A percentile compares a stretch with the other conserved stretches of the same genome.
phyloP scores from a whole-genome alignment of 2,113 vertebrate species.

The Chroicocephalus ridibundus region DNA sequence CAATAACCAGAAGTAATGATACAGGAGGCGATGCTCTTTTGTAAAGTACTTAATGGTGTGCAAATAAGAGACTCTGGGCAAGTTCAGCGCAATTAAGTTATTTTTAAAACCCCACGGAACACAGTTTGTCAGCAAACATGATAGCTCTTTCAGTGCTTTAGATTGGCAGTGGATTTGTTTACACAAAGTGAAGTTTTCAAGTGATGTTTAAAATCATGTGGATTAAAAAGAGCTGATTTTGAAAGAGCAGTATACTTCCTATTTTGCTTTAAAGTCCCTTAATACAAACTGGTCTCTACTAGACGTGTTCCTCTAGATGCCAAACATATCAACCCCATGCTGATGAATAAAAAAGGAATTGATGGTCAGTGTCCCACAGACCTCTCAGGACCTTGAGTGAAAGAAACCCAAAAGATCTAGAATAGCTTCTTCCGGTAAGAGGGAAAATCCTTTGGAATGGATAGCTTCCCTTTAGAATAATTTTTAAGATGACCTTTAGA shows the following conservation, averaged over 20 bases:
- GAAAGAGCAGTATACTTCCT: not conserved
- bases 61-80: conserved; percentile 6
- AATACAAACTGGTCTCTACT: not conserved
- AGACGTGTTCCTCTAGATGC: not conserved
- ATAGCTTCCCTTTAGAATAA: not conserved
- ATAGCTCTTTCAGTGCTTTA: not conserved
- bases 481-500: not conserved
- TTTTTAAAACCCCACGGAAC: not conserved
- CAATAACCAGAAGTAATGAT: not conserved
- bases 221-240: not conserved
- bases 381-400: not conserved
- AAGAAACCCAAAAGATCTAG: not conserved
- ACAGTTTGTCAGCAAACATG: not conserved
- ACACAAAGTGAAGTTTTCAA: not conserved
- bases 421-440: not conserved
- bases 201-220: not conserved
- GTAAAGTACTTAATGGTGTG: not conserved
- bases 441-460: not conserved
- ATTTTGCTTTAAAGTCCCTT: fast-evolving
- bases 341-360: not conserved
- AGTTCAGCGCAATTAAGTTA: not conserved
- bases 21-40: not conserved
- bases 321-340: fast-evolving
- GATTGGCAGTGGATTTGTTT: conserved; percentile 4
- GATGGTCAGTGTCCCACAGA: not conserved